Conservation (phyloP, 1,140 invertebrate species). For the Plutomurus gul region DNA sequence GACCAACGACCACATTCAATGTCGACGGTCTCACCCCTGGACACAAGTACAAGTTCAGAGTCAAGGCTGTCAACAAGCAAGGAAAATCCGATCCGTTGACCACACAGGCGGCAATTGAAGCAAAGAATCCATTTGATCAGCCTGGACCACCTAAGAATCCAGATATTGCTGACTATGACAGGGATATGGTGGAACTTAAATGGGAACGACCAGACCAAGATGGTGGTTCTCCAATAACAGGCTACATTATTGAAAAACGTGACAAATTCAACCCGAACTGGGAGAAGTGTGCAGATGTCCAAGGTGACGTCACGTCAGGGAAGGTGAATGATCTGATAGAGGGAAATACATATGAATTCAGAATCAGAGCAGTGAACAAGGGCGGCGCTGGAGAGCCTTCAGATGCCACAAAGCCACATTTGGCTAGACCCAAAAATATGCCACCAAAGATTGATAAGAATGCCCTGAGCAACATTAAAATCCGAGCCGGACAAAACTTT, state of each 20-base stretch:
- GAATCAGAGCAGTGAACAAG: conserved; percentile 79
- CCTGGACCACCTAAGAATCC: conserved; percentile 86
- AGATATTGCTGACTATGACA: conserved; percentile 87
- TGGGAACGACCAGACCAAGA: conserved; percentile 85
- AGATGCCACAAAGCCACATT: conserved; percentile 82
- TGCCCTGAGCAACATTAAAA: conserved; percentile 88
- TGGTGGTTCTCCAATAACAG: conserved; percentile 86
- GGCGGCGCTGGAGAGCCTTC: conserved; percentile 90
- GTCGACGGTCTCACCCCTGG: conserved; percentile 81
- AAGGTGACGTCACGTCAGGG: conserved; percentile 79
- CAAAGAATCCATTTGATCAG: conserved; percentile 95
- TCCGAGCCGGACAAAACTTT: conserved; percentile 88
- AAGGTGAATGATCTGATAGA: conserved; percentile 86
- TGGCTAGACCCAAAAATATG: conserved; percentile 88
- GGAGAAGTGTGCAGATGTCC: conserved; percentile 84
- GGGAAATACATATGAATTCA: conserved; percentile 91
- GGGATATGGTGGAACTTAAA: conserved; percentile 90
- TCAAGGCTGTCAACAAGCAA: conserved; percentile 86
- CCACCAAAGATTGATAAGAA: conserved; percentile 92
- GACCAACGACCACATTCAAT: conserved; percentile 71
- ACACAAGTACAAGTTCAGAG: conserved; percentile 95
- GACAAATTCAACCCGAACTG: conserved; percentile 85
- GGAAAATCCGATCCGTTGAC: conserved; percentile 93
- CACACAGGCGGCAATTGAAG: conserved; percentile 85
- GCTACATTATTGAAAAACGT: conserved; percentile 94